Evolutionary conservation across 2,113 vertebrate species (phyloP), one percentile per base, ranked within the genome.

Genomic region (Oophaga pumilio): DNA sequence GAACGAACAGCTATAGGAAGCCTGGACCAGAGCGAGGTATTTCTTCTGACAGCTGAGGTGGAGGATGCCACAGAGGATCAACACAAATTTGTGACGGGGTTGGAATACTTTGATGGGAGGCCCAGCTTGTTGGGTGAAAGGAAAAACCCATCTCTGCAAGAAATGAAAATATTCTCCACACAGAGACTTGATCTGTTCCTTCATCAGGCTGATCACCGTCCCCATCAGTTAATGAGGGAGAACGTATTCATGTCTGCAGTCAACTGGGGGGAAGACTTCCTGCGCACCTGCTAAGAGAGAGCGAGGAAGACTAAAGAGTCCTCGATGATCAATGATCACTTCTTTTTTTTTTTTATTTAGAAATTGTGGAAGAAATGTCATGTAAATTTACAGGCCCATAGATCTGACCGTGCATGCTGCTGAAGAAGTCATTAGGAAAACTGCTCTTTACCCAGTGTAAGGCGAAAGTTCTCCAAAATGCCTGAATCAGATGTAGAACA

Each of bases 31-130:
- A 24, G 66, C 86, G 20, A 33, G 22, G 59, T 76, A 76, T 66
- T 33, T n/a, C 69, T 76, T 74, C 24, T 82, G 69, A 76, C 86
- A 82, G 79, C 69, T 74, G 52, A 60, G 53, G 57, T 82, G 79
- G 79, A 76, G 56, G 18, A 22, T 82, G 86, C 79, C 86, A 82
- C 86, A 13, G 57, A 82, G 53, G 49, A 87, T 83, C 79, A 76
- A 24, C 69, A 64, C n/a, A 52, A 17, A 82, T 64, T 53, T 28
- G 22, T 82, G 69, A 82, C 6, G 33, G 68, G 28, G 26, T 49
- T 50, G 56, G 66, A 73, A 73, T 69, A 64, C 52, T 81, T 49
- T 73, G 77, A 81, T 71, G 77, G 50, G 77, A 26, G 79, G 64
- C 64, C 85, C 77, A 82, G 85, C 62, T 43, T 71, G 60, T 52